Evolutionary conservation across 1,140 invertebrate species (phyloP).

Genomic region (Pantala flavescens): DNA sequence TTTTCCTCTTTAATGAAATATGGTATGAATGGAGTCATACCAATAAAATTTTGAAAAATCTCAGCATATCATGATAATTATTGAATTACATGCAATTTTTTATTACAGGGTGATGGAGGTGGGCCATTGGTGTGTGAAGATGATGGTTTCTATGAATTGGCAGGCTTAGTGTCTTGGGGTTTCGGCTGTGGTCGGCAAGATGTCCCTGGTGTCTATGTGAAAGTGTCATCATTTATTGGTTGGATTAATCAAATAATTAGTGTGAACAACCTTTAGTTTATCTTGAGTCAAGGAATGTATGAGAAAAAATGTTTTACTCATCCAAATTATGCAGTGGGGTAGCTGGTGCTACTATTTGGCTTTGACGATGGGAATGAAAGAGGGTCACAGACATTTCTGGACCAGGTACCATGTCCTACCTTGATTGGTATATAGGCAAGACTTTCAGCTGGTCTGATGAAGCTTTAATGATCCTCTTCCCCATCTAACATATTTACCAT

Average conservation of each 20-base stretch:
- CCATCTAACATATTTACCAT: background rate
- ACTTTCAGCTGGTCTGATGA: slow-evolving; percentile 8
- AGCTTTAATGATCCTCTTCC: slow-evolving; percentile 5
- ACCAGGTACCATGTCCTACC: background rate
- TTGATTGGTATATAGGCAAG: background rate
- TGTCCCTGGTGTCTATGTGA: slow-evolving; percentile 88
- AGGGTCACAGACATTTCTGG: background rate
- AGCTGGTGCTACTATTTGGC: background rate
- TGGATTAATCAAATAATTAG: slow-evolving; percentile 97
- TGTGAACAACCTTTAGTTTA: slow-evolving; percentile 70
- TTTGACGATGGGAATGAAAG: background rate
- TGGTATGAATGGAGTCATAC: no score
- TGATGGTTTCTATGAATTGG: slow-evolving; percentile 84
- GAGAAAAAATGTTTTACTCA: background rate
- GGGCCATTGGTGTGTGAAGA: slow-evolving; percentile 85
- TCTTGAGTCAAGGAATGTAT: background rate
- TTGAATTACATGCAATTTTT: slow-evolving; percentile 15
- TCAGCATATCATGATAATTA: no score
- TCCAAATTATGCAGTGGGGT: background rate
- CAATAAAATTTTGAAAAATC: no score
- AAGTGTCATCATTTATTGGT: slow-evolving; percentile 86
- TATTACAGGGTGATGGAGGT: slow-evolving; percentile 73
- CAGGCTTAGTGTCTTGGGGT: slow-evolving; percentile 83
- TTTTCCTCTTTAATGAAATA: no score
- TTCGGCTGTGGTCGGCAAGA: slow-evolving; percentile 81